phyloP scores from a whole-genome alignment of 1,140 invertebrate genomes.

The Epicauta chinensis region DNA sequence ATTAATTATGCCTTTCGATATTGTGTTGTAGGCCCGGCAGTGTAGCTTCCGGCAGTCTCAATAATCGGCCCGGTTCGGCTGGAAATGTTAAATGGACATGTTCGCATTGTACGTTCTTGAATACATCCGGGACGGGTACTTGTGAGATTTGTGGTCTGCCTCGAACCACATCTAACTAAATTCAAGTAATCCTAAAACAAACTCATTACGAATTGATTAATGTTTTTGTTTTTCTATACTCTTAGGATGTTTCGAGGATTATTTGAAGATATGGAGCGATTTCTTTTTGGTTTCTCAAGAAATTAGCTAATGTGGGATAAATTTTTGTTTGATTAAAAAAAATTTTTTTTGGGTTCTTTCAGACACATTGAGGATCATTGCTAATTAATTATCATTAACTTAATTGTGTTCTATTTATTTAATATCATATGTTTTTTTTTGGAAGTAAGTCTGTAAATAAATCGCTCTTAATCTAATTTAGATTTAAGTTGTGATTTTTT shows the following conservation, averaged over 20 bases:
- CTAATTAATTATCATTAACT: neutral
- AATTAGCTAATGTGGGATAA: too few species aligned
- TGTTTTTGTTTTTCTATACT: too few species aligned
- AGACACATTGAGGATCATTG: too few species aligned
- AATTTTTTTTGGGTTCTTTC: too few species aligned
- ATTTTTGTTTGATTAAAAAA: too few species aligned
- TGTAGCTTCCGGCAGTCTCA: constrained; percentile 38
- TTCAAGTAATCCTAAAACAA: too few species aligned
- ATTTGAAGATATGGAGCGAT: too few species aligned
- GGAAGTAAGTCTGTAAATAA: too few species aligned
- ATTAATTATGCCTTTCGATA: constrained; percentile 2
- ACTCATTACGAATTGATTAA: too few species aligned
- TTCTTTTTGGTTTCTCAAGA: too few species aligned
- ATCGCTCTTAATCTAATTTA: constrained; percentile 1
- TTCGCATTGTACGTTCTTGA: constrained; percentile 88
- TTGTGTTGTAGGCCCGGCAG: constrained; percentile 39
- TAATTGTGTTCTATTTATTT: constrained; percentile 2
- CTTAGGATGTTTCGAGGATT: too few species aligned
- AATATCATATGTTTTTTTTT: constrained; percentile 19
- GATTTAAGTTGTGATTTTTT: constrained; percentile 25
- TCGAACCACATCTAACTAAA: constrained; percentile 34
- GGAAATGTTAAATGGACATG: constrained; percentile 74
- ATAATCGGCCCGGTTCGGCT: constrained; percentile 33
- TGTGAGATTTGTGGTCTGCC: constrained; percentile 94
- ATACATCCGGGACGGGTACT: constrained; percentile 59